Conservation (phyloP, 2,113 vertebrate genomes). For the Ardeotis arabs region DNA sequence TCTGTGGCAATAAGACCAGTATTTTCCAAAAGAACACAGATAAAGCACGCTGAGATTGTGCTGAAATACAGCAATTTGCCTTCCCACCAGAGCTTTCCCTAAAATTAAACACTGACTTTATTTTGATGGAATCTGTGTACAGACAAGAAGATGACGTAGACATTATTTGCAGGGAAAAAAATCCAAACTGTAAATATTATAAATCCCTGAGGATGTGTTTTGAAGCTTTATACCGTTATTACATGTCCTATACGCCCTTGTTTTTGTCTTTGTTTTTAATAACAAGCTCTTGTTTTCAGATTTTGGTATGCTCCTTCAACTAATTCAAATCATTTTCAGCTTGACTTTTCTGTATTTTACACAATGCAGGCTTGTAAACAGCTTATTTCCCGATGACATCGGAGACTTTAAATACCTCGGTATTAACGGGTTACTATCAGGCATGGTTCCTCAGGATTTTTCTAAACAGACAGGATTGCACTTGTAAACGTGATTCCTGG, state of each 20-base stretch:
- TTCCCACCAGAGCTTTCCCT: not conserved
- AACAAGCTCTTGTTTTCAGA: not conserved
- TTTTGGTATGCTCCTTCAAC: not conserved
- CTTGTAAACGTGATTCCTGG: not conserved
- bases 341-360: not conserved
- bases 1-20: constrained; percentile 3
- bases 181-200: not conserved
- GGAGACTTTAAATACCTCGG: not conserved
- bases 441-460: not conserved
- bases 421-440: not conserved
- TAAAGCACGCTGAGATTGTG: constrained; percentile 19
- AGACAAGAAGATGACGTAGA: not conserved
- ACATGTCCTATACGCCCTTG: not conserved
- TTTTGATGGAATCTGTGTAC: not conserved
- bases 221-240: constrained; percentile 5
- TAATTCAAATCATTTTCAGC: not conserved
- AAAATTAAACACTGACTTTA: not conserved
- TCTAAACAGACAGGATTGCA: not conserved
- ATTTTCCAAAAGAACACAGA: constrained; percentile 22
- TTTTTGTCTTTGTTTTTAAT: not conserved
- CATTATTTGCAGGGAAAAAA: not conserved
- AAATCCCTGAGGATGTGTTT: not conserved
- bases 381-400: not conserved
- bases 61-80: not conserved
- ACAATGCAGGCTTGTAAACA: not conserved